A percentile compares a stretch with the other conserved stretches of the same genome.
These are phyloP conservation scores for Noturus placidus DNA, from an alignment of 2,113 vertebrate species.

Conservation along the genomic window DNA sequence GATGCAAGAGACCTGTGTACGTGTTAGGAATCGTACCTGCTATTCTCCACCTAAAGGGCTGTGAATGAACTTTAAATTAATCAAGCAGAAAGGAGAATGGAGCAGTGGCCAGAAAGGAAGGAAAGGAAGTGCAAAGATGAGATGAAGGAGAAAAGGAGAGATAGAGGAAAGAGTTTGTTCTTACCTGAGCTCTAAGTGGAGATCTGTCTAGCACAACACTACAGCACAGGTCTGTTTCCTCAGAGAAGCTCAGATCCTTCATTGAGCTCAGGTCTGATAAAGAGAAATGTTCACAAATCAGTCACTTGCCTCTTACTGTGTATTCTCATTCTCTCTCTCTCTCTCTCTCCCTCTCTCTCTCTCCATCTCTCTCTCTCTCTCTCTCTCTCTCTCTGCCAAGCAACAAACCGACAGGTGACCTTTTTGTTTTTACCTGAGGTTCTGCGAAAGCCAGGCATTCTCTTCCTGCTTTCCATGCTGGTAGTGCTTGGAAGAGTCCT, in stretches of 20 bases:
- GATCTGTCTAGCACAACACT: conserved; percentile 80
- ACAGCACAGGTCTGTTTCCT: conserved; percentile 85
- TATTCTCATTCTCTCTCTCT: neutral
- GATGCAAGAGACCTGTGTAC: neutral
- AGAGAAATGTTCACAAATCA: neutral
- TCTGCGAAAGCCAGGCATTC: conserved; percentile 57
- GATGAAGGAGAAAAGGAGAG: neutral
- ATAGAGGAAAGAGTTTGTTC: conserved; percentile 39
- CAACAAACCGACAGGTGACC: neutral
- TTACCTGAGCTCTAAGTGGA: conserved; percentile 82
- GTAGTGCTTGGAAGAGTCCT: conserved; percentile 77
- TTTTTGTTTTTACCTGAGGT: conserved; percentile 35
- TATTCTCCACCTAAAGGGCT: neutral
- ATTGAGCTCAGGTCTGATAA: conserved; percentile 76
- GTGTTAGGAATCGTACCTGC: neutral
- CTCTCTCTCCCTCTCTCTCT: too few species aligned
- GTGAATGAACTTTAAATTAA: neutral
- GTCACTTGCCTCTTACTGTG: neutral
- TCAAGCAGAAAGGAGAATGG: neutral
- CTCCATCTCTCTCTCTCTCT: too few species aligned
- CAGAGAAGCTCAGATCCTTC: conserved; percentile 78
- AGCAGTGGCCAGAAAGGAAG: neutral
- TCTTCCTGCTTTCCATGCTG: conserved; percentile 69
- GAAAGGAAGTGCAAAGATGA: neutral
- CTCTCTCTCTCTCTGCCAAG: too few species aligned